Evolutionary conservation across 2,113 vertebrate genomes (phyloP), one percentile per base, ranked within the genome.

Genomic region (Muntiacus reevesi): DNA sequence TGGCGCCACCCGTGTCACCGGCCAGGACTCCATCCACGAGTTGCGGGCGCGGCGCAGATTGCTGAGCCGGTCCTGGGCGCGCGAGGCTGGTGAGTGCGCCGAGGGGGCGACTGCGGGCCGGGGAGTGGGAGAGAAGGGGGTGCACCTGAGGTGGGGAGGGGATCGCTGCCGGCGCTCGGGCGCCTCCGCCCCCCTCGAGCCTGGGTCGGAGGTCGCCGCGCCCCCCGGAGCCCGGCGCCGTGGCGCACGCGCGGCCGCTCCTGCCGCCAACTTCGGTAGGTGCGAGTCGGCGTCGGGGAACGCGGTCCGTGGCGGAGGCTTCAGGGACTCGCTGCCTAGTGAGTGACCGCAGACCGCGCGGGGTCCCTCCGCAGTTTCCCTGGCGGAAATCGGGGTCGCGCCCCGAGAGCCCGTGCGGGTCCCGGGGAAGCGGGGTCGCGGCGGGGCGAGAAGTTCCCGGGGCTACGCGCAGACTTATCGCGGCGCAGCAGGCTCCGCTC

Each of bases 161-260:
- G 40, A 30, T 43, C 23, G 55, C 36, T 40, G 43, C 71, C 17
- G 10, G 17, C 14, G 17, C 62, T 5, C 45, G 27, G 74, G 59
- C 3, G 2, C 57, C n/a, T 45, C 88, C 40, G 50, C 52, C 7
- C 81, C 13, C 21, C 47, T 87, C 40, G 9, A 86, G 88, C 52
- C 54, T 13, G 45, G 62, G 85, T 91, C 83, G 88, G 96, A 92
- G 92, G 97, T 88, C 76, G 89, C 87, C 2, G 89, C 57, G 79
- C 74, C 93, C 83, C 92, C 94, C 64, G 30, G 40, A 92, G 89
- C 96, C 90, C 45, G 4, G 92, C 89, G 74, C 91, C 55, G 81
- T 36, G 79, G 97, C 97, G 97, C 98, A 98, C 94, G 98, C 97
- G 97, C 97, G 83, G 74, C 90, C 55, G 91, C 95, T 88, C 55